These are phyloP conservation scores for Pedicia rivosa DNA, from an alignment of 2,888 invertebrate genomes.

Conservation along the genomic window DNA sequence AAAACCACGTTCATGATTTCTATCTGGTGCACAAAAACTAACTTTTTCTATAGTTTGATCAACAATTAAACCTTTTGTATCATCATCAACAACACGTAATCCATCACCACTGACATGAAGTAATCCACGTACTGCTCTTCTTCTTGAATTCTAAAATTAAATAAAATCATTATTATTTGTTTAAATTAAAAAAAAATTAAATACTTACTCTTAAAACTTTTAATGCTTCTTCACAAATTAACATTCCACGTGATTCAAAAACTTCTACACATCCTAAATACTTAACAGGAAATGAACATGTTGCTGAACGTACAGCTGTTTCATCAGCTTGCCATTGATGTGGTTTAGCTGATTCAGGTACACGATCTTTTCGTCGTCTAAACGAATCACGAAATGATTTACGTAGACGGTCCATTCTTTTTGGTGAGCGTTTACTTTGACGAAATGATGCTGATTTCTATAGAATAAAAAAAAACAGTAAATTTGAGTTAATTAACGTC, in stretches of 20 bases:
- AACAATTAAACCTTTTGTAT: slow-evolving; percentile 95
- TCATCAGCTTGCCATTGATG: slow-evolving; percentile 99
- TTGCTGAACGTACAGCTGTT: slow-evolving; percentile 84
- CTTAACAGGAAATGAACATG: slow-evolving; percentile 95
- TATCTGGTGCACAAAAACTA: slow-evolving; percentile 99
- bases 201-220: slow-evolving; percentile 82
- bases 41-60: slow-evolving; percentile 99
- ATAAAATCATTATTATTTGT: slow-evolving; percentile 5
- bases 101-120: slow-evolving; percentile 91
- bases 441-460: slow-evolving; percentile 40
- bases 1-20: slow-evolving; percentile 90
- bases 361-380: slow-evolving; percentile 74
- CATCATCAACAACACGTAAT: slow-evolving; percentile 93
- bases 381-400: slow-evolving; percentile 87
- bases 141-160: slow-evolving; percentile 58
- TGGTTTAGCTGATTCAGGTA: slow-evolving; percentile 87
- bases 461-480: slow-evolving; percentile 12
- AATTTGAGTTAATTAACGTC: background rate
- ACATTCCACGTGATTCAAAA: slow-evolving; percentile 98
- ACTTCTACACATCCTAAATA: slow-evolving; percentile 99
- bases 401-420: slow-evolving; percentile 76
- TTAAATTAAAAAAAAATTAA: background rate
- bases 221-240: slow-evolving; percentile 97
- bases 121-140: slow-evolving; percentile 77
- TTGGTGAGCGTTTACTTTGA: slow-evolving; percentile 45